Evolutionary conservation across 2,113 vertebrate genomes (phyloP), one percentile per base, ranked within the genome.

Genomic region (Tamias sibiricus): DNA sequence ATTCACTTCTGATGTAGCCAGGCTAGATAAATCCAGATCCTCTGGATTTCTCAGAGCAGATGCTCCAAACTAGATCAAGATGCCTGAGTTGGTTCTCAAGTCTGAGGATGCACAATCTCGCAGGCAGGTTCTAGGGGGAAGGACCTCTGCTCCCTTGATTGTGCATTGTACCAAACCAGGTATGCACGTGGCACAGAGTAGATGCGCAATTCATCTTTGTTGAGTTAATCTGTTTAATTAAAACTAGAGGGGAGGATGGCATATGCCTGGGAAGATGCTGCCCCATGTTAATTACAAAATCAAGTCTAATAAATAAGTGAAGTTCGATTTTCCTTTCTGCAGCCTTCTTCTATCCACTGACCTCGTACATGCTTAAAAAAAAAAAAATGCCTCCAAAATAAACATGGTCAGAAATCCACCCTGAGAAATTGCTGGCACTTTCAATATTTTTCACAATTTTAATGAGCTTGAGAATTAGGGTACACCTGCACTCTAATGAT

Each of bases 371-470:
- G 8, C 6, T 64, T 54, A 35, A 47, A 40, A 69, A 44, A 68
- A 37, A 66, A 72, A 74, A 76, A 28, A 47, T 40, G 26, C 64
- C 54, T 74, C 32, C 19, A 85, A 17, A 10, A 57, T 4, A 62
- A 72, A 80, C 26, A 66, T 16, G 24, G 30, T 71, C 72, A 85
- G 77, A 92, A 92, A 72, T 62, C 40, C 37, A 42, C 80, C 42
- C 72, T 68, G 40, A 77, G 32, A 94, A 91, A 82, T 28, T 62
- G 57, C 57, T 87, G 40, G 28, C 17, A 37, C n/a, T 94, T 81
- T 72, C n/a, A 54, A 26, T 47, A 44, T 87, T 96, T 82, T 93
- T 74, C 13, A 14, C 26, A 54, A 44, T 35, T 28, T 30, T 44
- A 17, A 32, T 16, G 49, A 95, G 22, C 20, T 57, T 79, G 54